Percentiles rank a stretch among this genome's conserved stretches.
Evolutionary conservation across 2,113 vertebrate species (phyloP).

Genomic region (Festucalex cinctus): DNA sequence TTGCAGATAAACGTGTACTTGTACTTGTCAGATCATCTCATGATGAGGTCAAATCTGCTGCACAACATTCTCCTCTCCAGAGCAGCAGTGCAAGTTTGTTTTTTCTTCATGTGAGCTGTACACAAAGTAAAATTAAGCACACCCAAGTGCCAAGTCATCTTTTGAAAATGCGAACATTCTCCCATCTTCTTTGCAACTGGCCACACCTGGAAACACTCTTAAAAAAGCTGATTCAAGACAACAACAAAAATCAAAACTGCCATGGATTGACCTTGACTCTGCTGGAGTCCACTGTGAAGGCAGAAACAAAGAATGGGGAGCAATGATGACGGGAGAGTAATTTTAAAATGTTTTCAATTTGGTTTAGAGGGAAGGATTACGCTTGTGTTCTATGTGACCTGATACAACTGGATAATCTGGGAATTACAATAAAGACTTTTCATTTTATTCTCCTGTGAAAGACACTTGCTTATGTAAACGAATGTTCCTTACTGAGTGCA

Average conservation of each 20-base stretch:
- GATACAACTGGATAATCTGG: conserved; percentile 67
- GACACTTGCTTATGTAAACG: neutral
- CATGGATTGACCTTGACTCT: conserved; percentile 22
- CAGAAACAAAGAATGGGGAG: conserved; percentile 10
- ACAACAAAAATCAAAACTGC: neutral
- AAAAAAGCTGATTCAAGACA: neutral
- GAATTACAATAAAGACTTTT: conserved; percentile 64
- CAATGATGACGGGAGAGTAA: conserved; percentile 38
- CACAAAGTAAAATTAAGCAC: conserved; percentile 23
- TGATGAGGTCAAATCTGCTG: conserved; percentile 6
- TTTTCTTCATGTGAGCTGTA: neutral
- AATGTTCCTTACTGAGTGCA: too few species aligned
- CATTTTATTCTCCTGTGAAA: conserved; percentile 21
- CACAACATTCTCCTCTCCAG: neutral
- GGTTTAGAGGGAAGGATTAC: conserved; percentile 50
- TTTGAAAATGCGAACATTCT: neutral
- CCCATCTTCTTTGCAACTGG: too few species aligned
- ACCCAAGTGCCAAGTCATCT: conserved; percentile 31
- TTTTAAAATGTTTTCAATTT: conserved; percentile 37
- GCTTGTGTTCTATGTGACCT: conserved; percentile 50
- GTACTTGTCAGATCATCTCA: conserved; percentile 25
- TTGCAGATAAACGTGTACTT: neutral
- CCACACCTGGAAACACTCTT: too few species aligned
- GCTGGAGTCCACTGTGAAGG: conserved; percentile 54
- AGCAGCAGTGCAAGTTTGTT: neutral